Conservation (phyloP, 2,113 vertebrate species). For the Boulengeromyrus knoepffleri region DNA sequence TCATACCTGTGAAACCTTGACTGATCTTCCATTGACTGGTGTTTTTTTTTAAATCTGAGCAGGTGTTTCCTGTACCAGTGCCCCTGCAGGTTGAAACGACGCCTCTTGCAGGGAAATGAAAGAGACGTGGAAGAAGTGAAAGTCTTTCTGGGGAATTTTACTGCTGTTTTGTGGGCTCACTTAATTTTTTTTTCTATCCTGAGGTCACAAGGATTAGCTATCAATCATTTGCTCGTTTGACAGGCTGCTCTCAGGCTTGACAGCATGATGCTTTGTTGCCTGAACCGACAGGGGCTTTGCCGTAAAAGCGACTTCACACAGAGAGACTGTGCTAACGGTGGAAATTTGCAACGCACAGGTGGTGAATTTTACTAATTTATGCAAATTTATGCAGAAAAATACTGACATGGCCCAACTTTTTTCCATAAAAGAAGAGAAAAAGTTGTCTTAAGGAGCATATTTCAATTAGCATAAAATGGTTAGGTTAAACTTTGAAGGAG, state of each 20-base stretch:
- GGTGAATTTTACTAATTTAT: background rate
- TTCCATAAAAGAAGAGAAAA: background rate
- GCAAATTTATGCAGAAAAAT: background rate
- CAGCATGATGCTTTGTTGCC: background rate
- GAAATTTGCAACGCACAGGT: background rate
- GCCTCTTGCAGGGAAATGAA: background rate
- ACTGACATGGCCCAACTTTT: background rate
- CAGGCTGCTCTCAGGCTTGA: background rate
- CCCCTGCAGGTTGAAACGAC: background rate
- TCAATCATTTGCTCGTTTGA: background rate
- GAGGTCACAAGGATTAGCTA: background rate
- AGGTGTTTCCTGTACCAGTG: background rate
- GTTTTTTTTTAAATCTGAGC: background rate
- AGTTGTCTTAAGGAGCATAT: background rate
- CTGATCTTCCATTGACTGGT: background rate
- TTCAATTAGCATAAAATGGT: background rate
- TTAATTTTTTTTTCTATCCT: background rate
- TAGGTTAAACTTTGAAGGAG: background rate
- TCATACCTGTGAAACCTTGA: background rate
- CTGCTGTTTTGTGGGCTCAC: background rate
- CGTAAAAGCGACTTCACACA: background rate
- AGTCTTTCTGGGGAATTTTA: constrained; percentile 1
- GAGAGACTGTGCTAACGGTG: background rate
- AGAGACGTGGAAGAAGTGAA: constrained; percentile 4
- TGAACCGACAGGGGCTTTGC: background rate